Evolutionary conservation across 2,797 vertebrate species (phyloP).

Genomic region (Acrossocheilus wenchowensis): DNA sequence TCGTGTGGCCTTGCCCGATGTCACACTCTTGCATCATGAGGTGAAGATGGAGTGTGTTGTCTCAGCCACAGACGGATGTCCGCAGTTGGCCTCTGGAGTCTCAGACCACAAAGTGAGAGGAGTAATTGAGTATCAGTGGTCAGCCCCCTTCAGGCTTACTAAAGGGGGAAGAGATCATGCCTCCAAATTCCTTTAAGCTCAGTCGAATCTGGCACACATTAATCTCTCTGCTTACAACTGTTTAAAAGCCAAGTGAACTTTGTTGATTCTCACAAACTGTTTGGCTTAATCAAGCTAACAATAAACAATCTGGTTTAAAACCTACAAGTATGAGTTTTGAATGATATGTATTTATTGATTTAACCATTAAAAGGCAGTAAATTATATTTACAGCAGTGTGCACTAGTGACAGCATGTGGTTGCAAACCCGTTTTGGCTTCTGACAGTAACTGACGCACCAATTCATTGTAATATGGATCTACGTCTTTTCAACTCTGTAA

Average conservation of each 20-base stretch:
- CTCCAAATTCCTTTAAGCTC: constrained; percentile 55
- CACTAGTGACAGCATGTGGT: not conserved
- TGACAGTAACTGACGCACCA: not conserved
- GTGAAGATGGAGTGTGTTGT: constrained; percentile 61
- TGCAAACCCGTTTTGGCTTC: not conserved
- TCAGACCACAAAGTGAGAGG: constrained; percentile 52
- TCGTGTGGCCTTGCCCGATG: constrained; percentile 57
- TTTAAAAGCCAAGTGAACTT: constrained; percentile 37
- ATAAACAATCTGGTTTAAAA: not conserved
- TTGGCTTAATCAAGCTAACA: not conserved
- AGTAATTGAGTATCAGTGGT: constrained; percentile 61
- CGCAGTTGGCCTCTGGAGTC: constrained; percentile 53
- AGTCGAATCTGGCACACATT: constrained; percentile 54
- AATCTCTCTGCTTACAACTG: constrained; percentile 50
- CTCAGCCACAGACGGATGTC: constrained; percentile 59
- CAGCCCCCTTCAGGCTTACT: constrained; percentile 53
- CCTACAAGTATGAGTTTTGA: not conserved
- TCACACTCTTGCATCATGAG: constrained; percentile 73
- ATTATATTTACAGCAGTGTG: not conserved
- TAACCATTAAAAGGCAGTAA: not conserved
- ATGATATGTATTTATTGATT: not conserved
- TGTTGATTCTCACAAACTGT: constrained; percentile 23
- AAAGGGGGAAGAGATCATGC: constrained; percentile 43
- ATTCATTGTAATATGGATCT: not conserved
- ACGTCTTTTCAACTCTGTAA: not conserved